Evolutionary conservation across 2,113 vertebrate species (phyloP).

Genomic region (Sinocyclocheilus grahami): DNA sequence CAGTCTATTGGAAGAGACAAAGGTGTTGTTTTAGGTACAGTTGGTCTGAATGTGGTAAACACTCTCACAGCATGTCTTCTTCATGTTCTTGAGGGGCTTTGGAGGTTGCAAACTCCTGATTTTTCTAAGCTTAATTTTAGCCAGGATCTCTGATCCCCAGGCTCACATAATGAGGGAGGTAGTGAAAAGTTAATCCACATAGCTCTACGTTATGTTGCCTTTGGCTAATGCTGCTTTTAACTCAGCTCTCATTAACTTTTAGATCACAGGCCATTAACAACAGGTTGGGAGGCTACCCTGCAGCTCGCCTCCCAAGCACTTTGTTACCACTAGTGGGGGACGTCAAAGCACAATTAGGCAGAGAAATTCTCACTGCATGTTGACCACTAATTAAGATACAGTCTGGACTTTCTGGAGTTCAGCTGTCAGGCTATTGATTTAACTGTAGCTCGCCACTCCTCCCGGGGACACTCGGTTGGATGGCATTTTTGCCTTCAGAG

Average conservation of each 20-base stretch:
- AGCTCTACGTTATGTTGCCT: slow-evolving; percentile 74
- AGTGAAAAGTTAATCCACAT: slow-evolving; percentile 80
- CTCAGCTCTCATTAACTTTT: slow-evolving; percentile 80
- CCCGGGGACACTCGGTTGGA: slow-evolving; percentile 45
- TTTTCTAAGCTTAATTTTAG: slow-evolving; percentile 73
- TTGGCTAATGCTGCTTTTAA: slow-evolving; percentile 80
- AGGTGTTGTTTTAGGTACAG: slow-evolving; percentile 52
- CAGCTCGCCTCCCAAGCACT: slow-evolving; percentile 62
- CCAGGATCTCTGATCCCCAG: slow-evolving; percentile 73
- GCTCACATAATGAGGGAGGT: slow-evolving; percentile 75
- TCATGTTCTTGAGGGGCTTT: slow-evolving; percentile 57
- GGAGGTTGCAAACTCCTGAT: slow-evolving; percentile 62
- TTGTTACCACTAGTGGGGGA: slow-evolving; percentile 60
- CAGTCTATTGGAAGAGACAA: slow-evolving; percentile 69
- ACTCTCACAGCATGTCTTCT: slow-evolving; percentile 55
- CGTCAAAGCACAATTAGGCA: slow-evolving; percentile 71
- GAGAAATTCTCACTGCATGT: slow-evolving; percentile 61
- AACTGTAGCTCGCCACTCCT: slow-evolving; percentile 56
- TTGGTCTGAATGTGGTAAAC: slow-evolving; percentile 58
- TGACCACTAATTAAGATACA: slow-evolving; percentile 73
- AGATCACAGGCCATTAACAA: slow-evolving; percentile 77
- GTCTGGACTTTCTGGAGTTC: slow-evolving; percentile 67
- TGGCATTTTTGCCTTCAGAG: slow-evolving; percentile 16
- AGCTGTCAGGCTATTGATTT: slow-evolving; percentile 74
- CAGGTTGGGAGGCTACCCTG: slow-evolving; percentile 73